phyloP scores from a whole-genome alignment of 2,888 invertebrate genomes.

The Eurytoma adleriae region DNA sequence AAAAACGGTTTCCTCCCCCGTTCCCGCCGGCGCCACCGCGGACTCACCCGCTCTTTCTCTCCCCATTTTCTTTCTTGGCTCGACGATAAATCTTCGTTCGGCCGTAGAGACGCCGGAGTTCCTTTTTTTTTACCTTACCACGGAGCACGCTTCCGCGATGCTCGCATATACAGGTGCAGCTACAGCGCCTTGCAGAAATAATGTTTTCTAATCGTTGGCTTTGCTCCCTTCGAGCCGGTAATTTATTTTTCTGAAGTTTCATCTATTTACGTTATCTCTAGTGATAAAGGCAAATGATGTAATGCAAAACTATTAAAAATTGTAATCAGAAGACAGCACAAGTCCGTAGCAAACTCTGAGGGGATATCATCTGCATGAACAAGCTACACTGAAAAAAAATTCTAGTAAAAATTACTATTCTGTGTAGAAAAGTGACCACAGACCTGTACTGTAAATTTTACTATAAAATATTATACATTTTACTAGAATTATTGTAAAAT shows the following conservation, averaged over 20 bases:
- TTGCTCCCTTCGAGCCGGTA: neutral
- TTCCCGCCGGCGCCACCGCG: neutral
- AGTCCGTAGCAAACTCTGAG: too few relatives aligned
- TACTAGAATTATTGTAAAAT: too few relatives aligned
- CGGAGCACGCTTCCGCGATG: conserved; percentile 8
- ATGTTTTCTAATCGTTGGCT: conserved; percentile 39
- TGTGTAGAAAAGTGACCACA: too few relatives aligned
- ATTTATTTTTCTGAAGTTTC: neutral
- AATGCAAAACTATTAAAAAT: too few relatives aligned
- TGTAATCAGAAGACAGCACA: too few relatives aligned
- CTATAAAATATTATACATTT: too few relatives aligned
- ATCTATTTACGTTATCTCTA: neutral
- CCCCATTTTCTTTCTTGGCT: conserved; percentile 51
- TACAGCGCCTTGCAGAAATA: conserved; percentile 14
- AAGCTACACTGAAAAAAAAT: too few relatives aligned
- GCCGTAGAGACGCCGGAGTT: conserved; percentile 54
- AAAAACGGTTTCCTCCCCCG: conserved; percentile 48
- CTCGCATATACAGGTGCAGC: conserved; percentile 20
- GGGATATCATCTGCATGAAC: too few relatives aligned
- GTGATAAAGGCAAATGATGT: too few relatives aligned
- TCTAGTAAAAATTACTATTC: too few relatives aligned
- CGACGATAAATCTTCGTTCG: conserved; percentile 63
- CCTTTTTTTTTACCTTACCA: conserved; percentile 35
- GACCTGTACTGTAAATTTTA: too few relatives aligned
- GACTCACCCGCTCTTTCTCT: neutral